A percentile compares a stretch with the other conserved stretches of the same genome.
phyloP scores from a whole-genome alignment of 2,113 vertebrate species.

The Hypocryptadius cinnamomeus region DNA sequence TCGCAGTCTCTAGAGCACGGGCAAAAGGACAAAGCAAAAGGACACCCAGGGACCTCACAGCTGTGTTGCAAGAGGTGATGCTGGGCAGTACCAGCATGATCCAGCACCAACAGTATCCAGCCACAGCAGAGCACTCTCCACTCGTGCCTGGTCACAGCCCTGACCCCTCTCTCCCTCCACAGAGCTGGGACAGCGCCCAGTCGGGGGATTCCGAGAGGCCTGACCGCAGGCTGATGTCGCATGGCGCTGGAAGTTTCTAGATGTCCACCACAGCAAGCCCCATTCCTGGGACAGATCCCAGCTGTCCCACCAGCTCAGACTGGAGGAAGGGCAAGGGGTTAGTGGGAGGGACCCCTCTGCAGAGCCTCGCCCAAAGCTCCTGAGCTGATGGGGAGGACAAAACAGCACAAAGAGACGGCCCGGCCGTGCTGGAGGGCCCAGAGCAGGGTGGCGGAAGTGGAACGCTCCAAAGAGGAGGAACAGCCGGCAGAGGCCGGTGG shows the following conservation, averaged over 20 bases:
- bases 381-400: not conserved
- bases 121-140: not conserved
- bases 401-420: not conserved
- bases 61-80: rapidly evolving
- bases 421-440: not conserved
- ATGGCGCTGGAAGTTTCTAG: not conserved
- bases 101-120: not conserved
- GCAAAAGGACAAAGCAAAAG: rapidly evolving
- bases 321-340: not conserved
- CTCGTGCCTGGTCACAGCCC: rapidly evolving
- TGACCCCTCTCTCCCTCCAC: rapidly evolving
- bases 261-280: not conserved
- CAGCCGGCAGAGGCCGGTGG: not conserved
- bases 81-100: not conserved
- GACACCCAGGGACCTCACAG: rapidly evolving
- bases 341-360: slow-evolving; percentile 14
- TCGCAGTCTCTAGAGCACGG: not conserved
- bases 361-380: not conserved
- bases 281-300: slow-evolving; percentile 29
- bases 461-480: slow-evolving; percentile 19
- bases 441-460: not conserved
- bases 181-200: not conserved
- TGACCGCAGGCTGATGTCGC: not conserved
- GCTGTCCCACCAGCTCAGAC: slow-evolving; percentile 14
- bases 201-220: not conserved